Evolutionary conservation across 92 coral and sea anemone species (phyloP).

Genomic region (Phenganax subtilis): DNA sequence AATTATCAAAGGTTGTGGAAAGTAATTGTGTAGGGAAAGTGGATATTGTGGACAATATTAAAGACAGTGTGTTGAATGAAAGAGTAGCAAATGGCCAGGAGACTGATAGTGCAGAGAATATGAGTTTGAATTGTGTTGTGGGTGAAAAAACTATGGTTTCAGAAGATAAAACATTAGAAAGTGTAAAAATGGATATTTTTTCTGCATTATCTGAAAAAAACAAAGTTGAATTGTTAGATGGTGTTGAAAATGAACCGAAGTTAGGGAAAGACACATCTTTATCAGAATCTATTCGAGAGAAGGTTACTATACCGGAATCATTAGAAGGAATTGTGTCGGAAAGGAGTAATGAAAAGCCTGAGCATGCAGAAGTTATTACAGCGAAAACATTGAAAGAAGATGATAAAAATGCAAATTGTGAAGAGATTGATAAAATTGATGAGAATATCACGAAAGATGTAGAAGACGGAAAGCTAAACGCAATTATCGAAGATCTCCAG

Average conservation of each 20-base stretch:
- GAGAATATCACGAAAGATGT: neutral
- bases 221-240: neutral
- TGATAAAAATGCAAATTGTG: neutral
- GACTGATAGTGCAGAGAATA: neutral
- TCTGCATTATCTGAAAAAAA: neutral
- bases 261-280: neutral
- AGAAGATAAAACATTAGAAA: neutral
- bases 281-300: neutral
- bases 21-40: neutral
- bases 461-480: neutral
- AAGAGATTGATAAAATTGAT: neutral
- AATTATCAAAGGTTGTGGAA: neutral
- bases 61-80: neutral
- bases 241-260: conserved; percentile 1
- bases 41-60: neutral
- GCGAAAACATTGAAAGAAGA: neutral
- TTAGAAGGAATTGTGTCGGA: neutral
- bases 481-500: conserved; percentile 27
- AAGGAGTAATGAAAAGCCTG: neutral
- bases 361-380: neutral
- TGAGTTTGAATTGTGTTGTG: neutral
- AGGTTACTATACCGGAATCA: neutral
- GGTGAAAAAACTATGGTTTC: neutral
- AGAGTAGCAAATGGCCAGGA: neutral
- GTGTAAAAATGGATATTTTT: neutral